phyloP scores from a whole-genome alignment of 2,797 vertebrate species.

The Mionectes olivaceus region DNA sequence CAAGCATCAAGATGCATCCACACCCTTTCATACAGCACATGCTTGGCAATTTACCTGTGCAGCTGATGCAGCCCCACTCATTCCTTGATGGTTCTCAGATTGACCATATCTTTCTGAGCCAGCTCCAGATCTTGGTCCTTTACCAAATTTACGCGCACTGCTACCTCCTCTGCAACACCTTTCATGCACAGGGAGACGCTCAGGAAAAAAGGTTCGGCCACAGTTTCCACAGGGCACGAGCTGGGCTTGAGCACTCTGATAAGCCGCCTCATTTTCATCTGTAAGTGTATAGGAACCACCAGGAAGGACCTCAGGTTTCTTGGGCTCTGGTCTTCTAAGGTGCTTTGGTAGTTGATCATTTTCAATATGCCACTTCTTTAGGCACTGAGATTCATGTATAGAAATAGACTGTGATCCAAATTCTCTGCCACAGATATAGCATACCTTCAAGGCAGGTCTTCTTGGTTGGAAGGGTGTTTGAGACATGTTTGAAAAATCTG shows the following conservation, averaged over 20 bases:
- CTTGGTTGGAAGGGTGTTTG: constrained; percentile 27
- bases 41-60: constrained; percentile 59
- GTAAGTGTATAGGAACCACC: background rate
- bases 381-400: constrained; percentile 80
- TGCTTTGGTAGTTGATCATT: constrained; percentile 77
- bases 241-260: constrained; percentile 70
- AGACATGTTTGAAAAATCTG: constrained; percentile 48
- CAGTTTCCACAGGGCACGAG: constrained; percentile 73
- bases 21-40: background rate
- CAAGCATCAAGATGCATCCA: background rate
- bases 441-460: constrained; percentile 72
- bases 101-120: background rate
- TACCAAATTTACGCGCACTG: background rate
- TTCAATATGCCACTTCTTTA: constrained; percentile 78
- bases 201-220: constrained; percentile 74
- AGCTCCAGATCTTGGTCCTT: background rate
- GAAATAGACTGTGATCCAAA: constrained; percentile 80
- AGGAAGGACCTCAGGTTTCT: constrained; percentile 46
- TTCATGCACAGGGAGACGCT: constrained; percentile 74
- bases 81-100: background rate
- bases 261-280: constrained; percentile 59
- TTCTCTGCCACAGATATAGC: constrained; percentile 82
- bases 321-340: constrained; percentile 72
- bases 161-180: constrained; percentile 64
- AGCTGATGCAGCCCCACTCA: background rate